A percentile compares a stretch with the other conserved stretches of the same genome.
phyloP scores from a whole-genome alignment of 2,113 vertebrate species.

The Hippopotamus amphibius region DNA sequence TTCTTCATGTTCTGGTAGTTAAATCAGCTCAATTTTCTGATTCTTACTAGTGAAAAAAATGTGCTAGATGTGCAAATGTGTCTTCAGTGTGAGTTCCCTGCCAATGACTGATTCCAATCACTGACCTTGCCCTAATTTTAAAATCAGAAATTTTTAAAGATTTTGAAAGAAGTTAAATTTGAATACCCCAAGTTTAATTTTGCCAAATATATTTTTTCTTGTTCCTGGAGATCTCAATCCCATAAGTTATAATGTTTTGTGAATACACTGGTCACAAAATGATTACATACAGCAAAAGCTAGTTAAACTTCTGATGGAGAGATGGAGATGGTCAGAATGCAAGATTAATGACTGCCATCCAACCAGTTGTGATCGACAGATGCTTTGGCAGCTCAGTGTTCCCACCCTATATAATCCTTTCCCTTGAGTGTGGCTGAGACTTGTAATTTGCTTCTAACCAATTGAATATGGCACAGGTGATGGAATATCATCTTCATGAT shows the following conservation, averaged over 20 bases:
- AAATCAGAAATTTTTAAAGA: background rate
- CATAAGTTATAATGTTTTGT: background rate
- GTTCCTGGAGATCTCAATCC: background rate
- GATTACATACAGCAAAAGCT: background rate
- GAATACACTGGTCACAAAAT: background rate
- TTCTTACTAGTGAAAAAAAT: background rate
- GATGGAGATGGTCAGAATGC: background rate
- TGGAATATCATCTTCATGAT: background rate
- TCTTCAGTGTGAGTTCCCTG: background rate
- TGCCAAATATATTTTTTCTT: background rate
- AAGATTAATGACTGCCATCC: background rate
- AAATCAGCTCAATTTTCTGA: background rate
- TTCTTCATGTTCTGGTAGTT: fast-evolving
- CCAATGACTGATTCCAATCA: background rate
- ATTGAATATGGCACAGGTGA: background rate
- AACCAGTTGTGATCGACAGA: background rate
- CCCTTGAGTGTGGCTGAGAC: background rate
- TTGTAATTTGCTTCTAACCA: background rate
- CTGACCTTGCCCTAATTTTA: background rate
- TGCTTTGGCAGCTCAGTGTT: background rate
- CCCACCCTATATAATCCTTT: background rate
- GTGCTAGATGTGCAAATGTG: background rate
- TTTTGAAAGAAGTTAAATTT: background rate
- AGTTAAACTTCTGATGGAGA: background rate
- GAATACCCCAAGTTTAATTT: background rate